These are phyloP conservation scores for Himalopsyche phryganea DNA, from an alignment of 1,140 invertebrate species.

Conservation along the genomic window DNA sequence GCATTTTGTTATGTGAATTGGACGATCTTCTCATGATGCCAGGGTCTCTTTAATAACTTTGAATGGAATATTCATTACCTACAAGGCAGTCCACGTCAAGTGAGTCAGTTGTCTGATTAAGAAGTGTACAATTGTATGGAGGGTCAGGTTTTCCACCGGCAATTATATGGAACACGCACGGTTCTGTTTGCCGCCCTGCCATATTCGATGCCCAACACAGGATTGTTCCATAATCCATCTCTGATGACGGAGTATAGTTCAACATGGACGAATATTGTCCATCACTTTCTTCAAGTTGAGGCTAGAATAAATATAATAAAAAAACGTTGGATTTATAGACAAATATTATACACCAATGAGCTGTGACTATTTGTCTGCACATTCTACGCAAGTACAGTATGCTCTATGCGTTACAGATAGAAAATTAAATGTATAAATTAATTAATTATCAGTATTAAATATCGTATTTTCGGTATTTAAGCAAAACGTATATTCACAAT, in stretches of 20 bases:
- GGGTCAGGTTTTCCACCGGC: constrained; percentile 76
- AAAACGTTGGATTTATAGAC: too few relatives aligned
- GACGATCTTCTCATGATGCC: too few relatives aligned
- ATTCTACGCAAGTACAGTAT: too few relatives aligned
- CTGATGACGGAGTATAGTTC: constrained; percentile 64
- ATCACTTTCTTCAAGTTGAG: constrained; percentile 43
- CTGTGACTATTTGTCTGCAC: too few relatives aligned
- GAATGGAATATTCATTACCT: constrained; percentile 37
- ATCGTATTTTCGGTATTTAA: too few relatives aligned
- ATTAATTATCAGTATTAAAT: too few relatives aligned
- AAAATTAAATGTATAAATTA: too few relatives aligned
- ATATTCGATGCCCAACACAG: constrained; percentile 66
- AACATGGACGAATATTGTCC: constrained; percentile 60
- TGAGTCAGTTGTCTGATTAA: constrained; percentile 77
- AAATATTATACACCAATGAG: too few relatives aligned
- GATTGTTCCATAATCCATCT: constrained; percentile 69
- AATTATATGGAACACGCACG: constrained; percentile 71
- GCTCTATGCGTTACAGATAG: too few relatives aligned
- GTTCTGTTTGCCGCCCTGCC: constrained; percentile 64
- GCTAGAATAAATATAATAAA: constrained; percentile 22
- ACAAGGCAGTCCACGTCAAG: constrained; percentile 72
- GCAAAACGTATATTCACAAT: too few relatives aligned
- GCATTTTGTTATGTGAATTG: too few relatives aligned
- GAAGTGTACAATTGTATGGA: constrained; percentile 73
- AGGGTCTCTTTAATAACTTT: too few relatives aligned